phyloP scores from a whole-genome alignment of 2,113 vertebrate species.

The Pavo muticus region DNA sequence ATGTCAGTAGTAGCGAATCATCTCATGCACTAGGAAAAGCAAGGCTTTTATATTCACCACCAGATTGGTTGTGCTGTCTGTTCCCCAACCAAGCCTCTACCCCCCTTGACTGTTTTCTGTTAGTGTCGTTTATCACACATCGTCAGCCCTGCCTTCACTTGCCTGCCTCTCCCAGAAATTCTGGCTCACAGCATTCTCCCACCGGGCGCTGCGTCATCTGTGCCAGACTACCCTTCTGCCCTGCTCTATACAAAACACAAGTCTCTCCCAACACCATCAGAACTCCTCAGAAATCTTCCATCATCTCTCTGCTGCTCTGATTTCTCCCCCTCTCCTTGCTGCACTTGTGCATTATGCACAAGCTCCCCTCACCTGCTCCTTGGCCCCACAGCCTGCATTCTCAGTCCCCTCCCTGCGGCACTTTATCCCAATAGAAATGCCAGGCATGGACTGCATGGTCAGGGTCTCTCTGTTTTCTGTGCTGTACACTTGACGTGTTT shows the following conservation, averaged over 20 bases:
- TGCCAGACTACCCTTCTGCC: background rate
- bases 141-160: background rate
- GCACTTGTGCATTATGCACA: background rate
- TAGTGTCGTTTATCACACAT: fast-evolving
- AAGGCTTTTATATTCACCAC: background rate
- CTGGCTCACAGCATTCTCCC: background rate
- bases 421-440: background rate
- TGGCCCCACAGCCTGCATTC: background rate
- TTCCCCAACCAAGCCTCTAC: background rate
- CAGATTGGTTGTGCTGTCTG: background rate
- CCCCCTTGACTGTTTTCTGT: background rate
- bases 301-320: background rate
- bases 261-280: background rate
- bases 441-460: background rate
- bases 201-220: fast-evolving
- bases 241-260: background rate
- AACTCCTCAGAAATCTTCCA: background rate
- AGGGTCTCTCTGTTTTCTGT: background rate
- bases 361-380: background rate
- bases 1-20: background rate
- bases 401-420: background rate
- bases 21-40: background rate
- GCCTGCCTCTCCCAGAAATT: fast-evolving
- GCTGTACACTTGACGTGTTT: background rate
- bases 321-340: background rate